These are phyloP conservation scores for Gymnoscelis rufifasciata DNA, from an alignment of 2,888 invertebrate species.

Conservation along the genomic window DNA sequence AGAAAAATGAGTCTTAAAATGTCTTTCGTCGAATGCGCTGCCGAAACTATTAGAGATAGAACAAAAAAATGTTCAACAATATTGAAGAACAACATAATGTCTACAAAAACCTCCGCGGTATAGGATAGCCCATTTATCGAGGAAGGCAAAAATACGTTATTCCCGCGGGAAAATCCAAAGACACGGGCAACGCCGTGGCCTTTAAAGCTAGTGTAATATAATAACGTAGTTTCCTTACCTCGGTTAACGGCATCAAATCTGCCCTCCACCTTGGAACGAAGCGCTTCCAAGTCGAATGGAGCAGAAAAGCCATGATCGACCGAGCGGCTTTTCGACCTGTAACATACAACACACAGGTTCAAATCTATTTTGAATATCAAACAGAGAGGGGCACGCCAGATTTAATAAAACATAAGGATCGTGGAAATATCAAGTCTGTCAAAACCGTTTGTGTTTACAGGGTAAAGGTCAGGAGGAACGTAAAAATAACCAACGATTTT, in stretches of 20 bases:
- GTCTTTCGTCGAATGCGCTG: too few relatives aligned
- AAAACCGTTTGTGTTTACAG: slow-evolving; percentile 7
- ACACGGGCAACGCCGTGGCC: too few relatives aligned
- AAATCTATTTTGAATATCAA: neutral
- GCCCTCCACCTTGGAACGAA: slow-evolving; percentile 91
- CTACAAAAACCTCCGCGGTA: too few relatives aligned
- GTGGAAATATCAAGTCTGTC: neutral
- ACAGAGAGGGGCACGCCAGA: neutral
- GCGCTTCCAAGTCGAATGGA: slow-evolving; percentile 90
- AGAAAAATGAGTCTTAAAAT: too few relatives aligned
- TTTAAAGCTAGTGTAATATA: neutral
- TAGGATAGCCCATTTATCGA: too few relatives aligned
- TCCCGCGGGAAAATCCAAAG: too few relatives aligned
- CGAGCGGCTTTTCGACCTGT: slow-evolving; percentile 94
- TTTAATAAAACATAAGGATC: neutral
- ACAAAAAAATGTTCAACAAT: too few relatives aligned
- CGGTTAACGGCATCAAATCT: slow-evolving; percentile 87
- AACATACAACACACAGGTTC: slow-evolving; percentile 42
- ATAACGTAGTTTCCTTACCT: slow-evolving; percentile 55
- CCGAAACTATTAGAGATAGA: too few relatives aligned
- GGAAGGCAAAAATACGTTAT: too few relatives aligned
- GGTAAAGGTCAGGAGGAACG: slow-evolving; percentile 17
- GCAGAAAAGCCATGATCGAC: slow-evolving; percentile 93
- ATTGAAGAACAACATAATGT: too few relatives aligned
- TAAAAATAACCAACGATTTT: slow-evolving; percentile 22